These are phyloP conservation scores for Meandrusa payeni DNA, from an alignment of 2,888 invertebrate species.

Conservation along the genomic window DNA sequence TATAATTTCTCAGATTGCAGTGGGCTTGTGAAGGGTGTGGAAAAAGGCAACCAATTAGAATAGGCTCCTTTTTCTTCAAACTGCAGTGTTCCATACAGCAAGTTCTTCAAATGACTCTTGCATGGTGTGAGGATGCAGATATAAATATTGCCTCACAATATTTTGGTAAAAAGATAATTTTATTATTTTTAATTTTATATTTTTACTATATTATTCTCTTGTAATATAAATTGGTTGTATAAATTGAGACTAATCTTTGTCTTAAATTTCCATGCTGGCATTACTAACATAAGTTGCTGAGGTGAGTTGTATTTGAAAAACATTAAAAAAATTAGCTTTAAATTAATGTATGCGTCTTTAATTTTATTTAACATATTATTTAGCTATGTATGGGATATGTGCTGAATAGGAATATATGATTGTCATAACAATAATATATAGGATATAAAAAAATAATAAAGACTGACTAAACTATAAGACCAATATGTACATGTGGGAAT, in stretches of 20 bases:
- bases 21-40: slow-evolving; percentile 65
- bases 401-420: too few species aligned
- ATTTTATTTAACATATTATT: too few species aligned
- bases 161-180: slow-evolving; percentile 75
- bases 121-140: slow-evolving; percentile 84
- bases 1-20: slow-evolving; percentile 59
- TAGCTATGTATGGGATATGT: too few species aligned
- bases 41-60: slow-evolving; percentile 56
- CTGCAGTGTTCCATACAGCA: slow-evolving; percentile 83
- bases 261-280: slow-evolving; percentile 41
- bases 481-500: too few species aligned
- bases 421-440: too few species aligned
- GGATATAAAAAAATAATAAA: too few species aligned
- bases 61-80: slow-evolving; percentile 81
- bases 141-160: slow-evolving; percentile 67
- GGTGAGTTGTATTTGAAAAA: slow-evolving; percentile 41
- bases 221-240: too few species aligned
- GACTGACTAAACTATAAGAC: too few species aligned
- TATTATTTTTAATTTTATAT: too few species aligned
- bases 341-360: slow-evolving; percentile 2
- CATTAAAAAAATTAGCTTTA: neutral
- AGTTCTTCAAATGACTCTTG: slow-evolving; percentile 81
- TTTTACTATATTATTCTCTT: too few species aligned
- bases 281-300: slow-evolving; percentile 25
- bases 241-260: slow-evolving; percentile 12